Base-by-base conservation (phyloP, 2,888 invertebrate genomes). In the Vesta saturnalis region DNA sequence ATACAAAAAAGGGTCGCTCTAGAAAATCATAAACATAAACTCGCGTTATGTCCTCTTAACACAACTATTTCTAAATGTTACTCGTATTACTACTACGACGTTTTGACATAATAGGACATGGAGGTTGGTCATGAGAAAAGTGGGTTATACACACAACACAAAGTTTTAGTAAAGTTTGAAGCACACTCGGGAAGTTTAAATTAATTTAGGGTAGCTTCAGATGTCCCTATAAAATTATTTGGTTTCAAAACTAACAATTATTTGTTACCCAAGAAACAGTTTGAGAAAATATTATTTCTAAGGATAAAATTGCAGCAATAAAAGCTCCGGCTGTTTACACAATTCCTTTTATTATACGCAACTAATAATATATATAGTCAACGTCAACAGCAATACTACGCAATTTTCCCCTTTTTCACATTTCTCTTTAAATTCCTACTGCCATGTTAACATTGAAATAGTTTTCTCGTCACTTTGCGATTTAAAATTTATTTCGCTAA, bases 1-100 rank as follows among this genome's bases (percentile, higher is more conserved):
- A 59, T 60, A 61, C 60, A 69, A 30, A 61, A 14, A 60, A 60
- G 39, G 39, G 39, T 10, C 12, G 2, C 12, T n/a, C n/a, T 23
- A 8, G 4, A 8, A 23, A 23, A 23, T 8, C 16, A n/a, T 5
- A n/a, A 1, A 6, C 47, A 14, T 5, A n/a, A n/a, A n/a, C 15
- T 1, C 14, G 14, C 47, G 16, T 2, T 14, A 43, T 14, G 14
- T 43, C 10, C 43, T 43, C 14, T 4, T 43, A 2, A 6, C 47
- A 6, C 16, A 16, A 47, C 47, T 52, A 52, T 52, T 52, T 52
- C 21, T 10, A 52, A 52, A 52, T 39, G n/a, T 39, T 39, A n/a
- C n/a, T n/a, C 39, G 2, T n/a, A n/a, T n/a, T n/a, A n/a, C 1
- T 4, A 39, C 8, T 3, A 39, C 2, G 39, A 39, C 39, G 39